phyloP scores from a whole-genome alignment of 92 coral and sea anemone species.

The Parazoanthus swiftii region DNA sequence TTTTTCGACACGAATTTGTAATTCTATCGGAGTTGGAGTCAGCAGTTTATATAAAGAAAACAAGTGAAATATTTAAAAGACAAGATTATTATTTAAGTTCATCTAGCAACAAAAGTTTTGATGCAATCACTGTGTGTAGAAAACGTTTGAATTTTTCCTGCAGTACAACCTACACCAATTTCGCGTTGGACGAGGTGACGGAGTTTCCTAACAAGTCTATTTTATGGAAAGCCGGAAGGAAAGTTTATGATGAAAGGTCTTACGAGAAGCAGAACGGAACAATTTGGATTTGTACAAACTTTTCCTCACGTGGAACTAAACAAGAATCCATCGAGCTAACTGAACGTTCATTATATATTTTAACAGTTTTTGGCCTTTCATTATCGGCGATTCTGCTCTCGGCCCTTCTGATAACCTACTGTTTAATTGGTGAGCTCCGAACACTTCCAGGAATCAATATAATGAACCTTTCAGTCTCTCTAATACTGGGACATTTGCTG shows the following conservation, averaged over 20 bases:
- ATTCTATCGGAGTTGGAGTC: background rate
- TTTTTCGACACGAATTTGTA: conserved; percentile 4
- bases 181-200: conserved; percentile 28
- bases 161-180: conserved; percentile 39
- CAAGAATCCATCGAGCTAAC: background rate
- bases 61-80: background rate
- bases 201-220: conserved; percentile 29
- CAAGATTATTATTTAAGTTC: background rate
- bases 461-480: conserved; percentile 45
- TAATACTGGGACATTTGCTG: conserved; percentile 43
- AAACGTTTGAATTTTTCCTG: conserved; percentile 33
- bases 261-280: conserved; percentile 23
- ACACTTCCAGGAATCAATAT: conserved; percentile 61
- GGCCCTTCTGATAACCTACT: conserved; percentile 52
- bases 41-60: background rate
- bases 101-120: background rate
- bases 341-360: background rate
- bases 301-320: background rate
- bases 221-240: conserved; percentile 31
- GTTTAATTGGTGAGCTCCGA: conserved; percentile 52
- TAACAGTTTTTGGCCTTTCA: conserved; percentile 50
- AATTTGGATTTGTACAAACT: conserved; percentile 31
- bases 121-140: background rate
- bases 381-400: conserved; percentile 41
- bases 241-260: conserved; percentile 16